Base-by-base conservation (phyloP, 2,888 invertebrate species). In the Yponomeuta sedellus region DNA sequence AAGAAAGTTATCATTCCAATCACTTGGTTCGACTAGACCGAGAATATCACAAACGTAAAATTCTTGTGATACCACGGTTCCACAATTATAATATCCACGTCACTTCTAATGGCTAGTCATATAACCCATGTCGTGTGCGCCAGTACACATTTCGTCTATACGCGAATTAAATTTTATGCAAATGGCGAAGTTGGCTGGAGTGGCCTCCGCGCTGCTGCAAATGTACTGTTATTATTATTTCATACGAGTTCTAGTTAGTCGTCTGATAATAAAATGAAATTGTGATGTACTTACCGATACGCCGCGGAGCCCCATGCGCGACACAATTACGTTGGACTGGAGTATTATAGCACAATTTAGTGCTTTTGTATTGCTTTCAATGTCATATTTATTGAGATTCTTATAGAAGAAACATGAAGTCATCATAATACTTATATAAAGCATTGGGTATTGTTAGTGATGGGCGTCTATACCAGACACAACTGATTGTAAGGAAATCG, bases 191-290 rank as follows among this genome's bases (percentile, higher is more conserved):
- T 52, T 52, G 44, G 44, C 44, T 6, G 44, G 44, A 52, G 44
- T 52, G 44, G 44, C 16, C 44, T 52, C 44, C 12, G 16, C 16
- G 44, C 44, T 52, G 44, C 44, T 52, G 44, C 44, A 52, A 52
- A 52, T 52, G 44, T 52, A 52, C 44, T 12, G 44, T 52, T 52
- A 52, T 52, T 52, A 52, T 52, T 52, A 52, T 52, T 52, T 52
- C 44, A 52, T 52, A 52, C 44, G 44, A 52, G 44, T 52, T 52
- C 44, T 52, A 52, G 44, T 52, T 52, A 52, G 44, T 52, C 44
- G 44, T 52, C 16, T 52, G 44, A 52, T 52, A 52, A 52, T 52
- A 52, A 52, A 52, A 52, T 52, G 16, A 16, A 52, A 52, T 52
- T 12, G 44, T 16, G 16, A 8, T 16, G 44, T 52, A 52, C 44